Base-by-base conservation (phyloP, 2,797 vertebrate genomes). In the Mallotus villosus region DNA sequence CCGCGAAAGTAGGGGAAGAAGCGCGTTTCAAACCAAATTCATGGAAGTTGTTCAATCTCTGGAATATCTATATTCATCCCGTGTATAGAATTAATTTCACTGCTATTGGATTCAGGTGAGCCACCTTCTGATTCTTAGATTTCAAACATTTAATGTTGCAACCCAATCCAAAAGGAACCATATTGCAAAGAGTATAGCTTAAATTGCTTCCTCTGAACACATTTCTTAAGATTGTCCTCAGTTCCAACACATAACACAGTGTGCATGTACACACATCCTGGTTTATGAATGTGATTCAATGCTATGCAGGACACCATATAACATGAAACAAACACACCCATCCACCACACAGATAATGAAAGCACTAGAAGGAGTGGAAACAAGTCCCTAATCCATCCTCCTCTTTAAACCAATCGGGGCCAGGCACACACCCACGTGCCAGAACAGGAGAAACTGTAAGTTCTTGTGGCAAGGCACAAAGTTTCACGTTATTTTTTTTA, bases 381-480 rank as follows among this genome's bases (percentile, higher is more conserved):
- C 4, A 8, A n/a, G 51, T 55, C 4, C 41, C 11, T 17, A 55
- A 55, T 55, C 14, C 51, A 53, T 53, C 51, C 16, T 17, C 6
- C 16, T 51, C 17, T n/a, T 55, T 55, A n/a, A 55, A 5, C 19
- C 5, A 17, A 55, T n/a, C 82, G 71, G 85, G 86, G 82, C 77
- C 77, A 87, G 89, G 85, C 92, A 92, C 86, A 77, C 60, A 27
- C 74, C 83, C 71, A 85, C 82, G 87, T 90, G 89, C 90, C 89
- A 32, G 88, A 79, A 80, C 82, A 75, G 77, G 78, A 82, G 81
- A 17, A 51, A 68, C 19, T 32, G 51, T 57, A 32, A 22, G 11
- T 68, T 68, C 7, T 32, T 83, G 92, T 86, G 91, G 92, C 94
- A 96, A 97, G 95, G 95, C 96, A 97, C 95, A 88, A 87, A 82